Base-by-base conservation (phyloP, 2,888 invertebrate species). In the Rhodophaea formosa region DNA sequence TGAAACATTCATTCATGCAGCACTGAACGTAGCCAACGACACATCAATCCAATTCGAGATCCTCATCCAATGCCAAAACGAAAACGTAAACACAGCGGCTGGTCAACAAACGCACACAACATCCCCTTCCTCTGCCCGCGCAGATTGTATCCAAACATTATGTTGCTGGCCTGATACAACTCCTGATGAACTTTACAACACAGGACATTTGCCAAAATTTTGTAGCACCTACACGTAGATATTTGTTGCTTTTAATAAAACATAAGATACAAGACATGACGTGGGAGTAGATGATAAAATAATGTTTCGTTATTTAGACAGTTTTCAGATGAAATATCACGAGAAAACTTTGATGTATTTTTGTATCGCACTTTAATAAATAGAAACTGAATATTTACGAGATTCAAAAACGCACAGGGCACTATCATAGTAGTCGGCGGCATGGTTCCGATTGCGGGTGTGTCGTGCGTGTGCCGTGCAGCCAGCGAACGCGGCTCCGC, bases 341-440 rank as follows among this genome's bases (percentile, higher is more conserved):
- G 15, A 15, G 45, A 55, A 53, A 47, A 5, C 17, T 15, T 55
- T 46, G 16, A 49, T 23, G 23, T 39, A 39, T 42, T 17, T 39
- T 39, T 8, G 15, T 54, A 14, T 15, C 42, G 44, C 60, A 61
- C 59, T 53, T 17, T 57, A n/a, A 51, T 8, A 32, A 8, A 47
- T 58, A 39, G 30, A 58, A 55, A 46, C 17, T 55, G 23, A 64
- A 65, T 69, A 68, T 70, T 74, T 72, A 77, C 68, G 69, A 69
- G 68, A 60, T 59, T 66, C 68, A 62, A 63, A 74, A 75, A 91
- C 91, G 86, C 83, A 90, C 90, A 91, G 79, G 87, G 89, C 80
- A 91, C 90, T 78, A 91, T 85, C 87, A 89, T 90, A 70, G 91
- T 87, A 65, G 90, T 90, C 69, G 91, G 91, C 80, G 91, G 91